Base-by-base conservation (phyloP, 2,888 invertebrate genomes). In the Schrankia costaestrigalis region DNA sequence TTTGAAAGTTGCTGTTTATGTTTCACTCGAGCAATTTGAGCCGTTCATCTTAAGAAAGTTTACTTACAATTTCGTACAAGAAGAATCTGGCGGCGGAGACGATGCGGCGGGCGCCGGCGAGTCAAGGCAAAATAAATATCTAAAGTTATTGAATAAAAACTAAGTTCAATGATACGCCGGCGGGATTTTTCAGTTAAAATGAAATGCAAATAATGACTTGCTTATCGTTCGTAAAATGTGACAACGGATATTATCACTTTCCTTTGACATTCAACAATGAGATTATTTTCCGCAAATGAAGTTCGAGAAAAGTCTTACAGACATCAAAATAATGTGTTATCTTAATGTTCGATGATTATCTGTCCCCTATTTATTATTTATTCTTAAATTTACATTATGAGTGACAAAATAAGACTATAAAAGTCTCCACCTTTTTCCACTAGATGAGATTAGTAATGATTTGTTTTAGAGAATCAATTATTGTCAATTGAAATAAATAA, bases 1-100 rank as follows among this genome's bases (percentile, higher is more conserved):
- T 70, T 63, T 43, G 32, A 53, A 68, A 73, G 60, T 77, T 75
- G 63, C 55, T 78, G 66, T 78, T 78, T 75, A 72, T 68, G 54
- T 76, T 78, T 59, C 64, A 68, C 58, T 64, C 48, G 48, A 71
- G 67, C 63, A 71, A 67, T 67, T 67, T 66, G 53, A 62, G 58
- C 56, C 39, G 52, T 61, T 66, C 65, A 47, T 62, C 61, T 42
- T 62, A 46, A 64, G 66, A 63, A 72, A 73, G 69, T 78, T 78
- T 78, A 73, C 71, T 76, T 74, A 72, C 70, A 65, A 71, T 71
- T 70, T 73, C 38, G 48, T 49, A 50, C 51, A 48, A 66, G 62
- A 69, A 71, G 60, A 65, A 62, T 63, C 58, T 46, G 41, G 46
- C 58, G 40, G 47, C 58, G n/a, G n/a, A n/a, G n/a, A n/a, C n/a